phyloP scores from a whole-genome alignment of 2,888 invertebrate genomes.

The Eupeodes latifasciatus region DNA sequence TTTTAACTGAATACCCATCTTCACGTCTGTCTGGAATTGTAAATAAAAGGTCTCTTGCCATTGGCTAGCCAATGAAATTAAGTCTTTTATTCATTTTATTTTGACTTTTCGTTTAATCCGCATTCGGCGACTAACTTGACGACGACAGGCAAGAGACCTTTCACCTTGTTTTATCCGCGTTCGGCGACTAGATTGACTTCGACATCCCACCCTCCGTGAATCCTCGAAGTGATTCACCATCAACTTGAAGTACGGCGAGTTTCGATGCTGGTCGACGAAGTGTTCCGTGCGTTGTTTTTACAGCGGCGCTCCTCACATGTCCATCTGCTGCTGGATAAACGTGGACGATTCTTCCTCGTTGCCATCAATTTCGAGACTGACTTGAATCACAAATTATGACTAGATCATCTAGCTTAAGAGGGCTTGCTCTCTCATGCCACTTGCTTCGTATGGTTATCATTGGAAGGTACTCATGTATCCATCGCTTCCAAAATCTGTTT shows the following conservation, averaged over 20 bases:
- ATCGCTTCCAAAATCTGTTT: neutral
- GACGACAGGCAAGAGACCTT: too few species aligned
- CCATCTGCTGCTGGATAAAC: slow-evolving; percentile 56
- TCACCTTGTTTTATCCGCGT: neutral
- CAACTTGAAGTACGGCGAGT: slow-evolving; percentile 57
- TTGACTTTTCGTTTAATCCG: too few species aligned
- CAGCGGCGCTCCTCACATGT: slow-evolving; percentile 64
- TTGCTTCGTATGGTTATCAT: slow-evolving; percentile 13
- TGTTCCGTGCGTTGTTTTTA: slow-evolving; percentile 44
- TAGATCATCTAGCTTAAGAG: slow-evolving; percentile 45
- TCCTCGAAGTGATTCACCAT: slow-evolving; percentile 26
- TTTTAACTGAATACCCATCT: too few species aligned
- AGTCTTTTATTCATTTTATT: too few species aligned
- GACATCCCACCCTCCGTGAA: slow-evolving; percentile 16
- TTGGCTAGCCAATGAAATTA: too few species aligned
- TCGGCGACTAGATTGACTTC: too few species aligned
- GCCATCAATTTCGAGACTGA: slow-evolving; percentile 61
- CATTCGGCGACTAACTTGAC: too few species aligned
- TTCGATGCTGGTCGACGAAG: slow-evolving; percentile 65
- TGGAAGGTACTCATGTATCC: slow-evolving; percentile 36
- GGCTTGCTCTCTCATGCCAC: slow-evolving; percentile 1
- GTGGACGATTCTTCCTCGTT: slow-evolving; percentile 45
- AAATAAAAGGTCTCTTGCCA: too few species aligned
- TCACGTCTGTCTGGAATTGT: too few species aligned
- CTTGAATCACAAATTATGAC: slow-evolving; percentile 55